Base-by-base conservation (phyloP, 1,140 invertebrate genomes). In the Aricia agestis region DNA sequence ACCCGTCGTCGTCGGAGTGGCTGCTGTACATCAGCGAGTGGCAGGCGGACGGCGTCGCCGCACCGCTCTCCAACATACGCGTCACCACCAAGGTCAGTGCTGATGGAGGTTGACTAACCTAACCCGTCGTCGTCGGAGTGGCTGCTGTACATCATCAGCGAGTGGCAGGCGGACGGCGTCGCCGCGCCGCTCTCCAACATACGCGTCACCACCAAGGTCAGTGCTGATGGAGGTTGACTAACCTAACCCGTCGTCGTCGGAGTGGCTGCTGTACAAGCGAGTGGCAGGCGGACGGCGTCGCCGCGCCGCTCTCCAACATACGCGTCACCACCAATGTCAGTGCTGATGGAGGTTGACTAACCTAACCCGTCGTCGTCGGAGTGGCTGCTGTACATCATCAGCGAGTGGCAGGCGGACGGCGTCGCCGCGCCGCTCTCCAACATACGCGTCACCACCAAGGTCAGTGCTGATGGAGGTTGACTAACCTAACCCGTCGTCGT, bases 251-350 rank as follows among this genome's bases (percentile, higher is more conserved):
- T 96, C 96, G 75, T 96, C 96, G 66, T 97, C 97, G 0, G 97
- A 98, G 89, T 98, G 97, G 97, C 83, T 98, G 75, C 92, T 98
- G 74, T 98, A 98, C 88, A 98, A 97, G 96, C 17, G 97, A 98
- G 86, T 98, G 97, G 97, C 94, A 94, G 32, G 94, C 95, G 78
- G 93, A 94, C 69, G 94, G 94, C 15, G 94, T 95, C 69, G 94
- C 94, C 15, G 94, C 95, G 76, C 93, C 93, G 72, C 95, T 97
- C 61, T 97, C 96, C 76, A 98, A 98, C 86, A 97, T 98, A 76
- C 93, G 97, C 41, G 97, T 97, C 6, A 98, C 97, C 19, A 98
- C 97, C 4, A 97, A 97, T 93, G 90, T 87, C 72, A 73, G 42
- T 18, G 6, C 41, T 9, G 7, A 7, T 42, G 41, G 41, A 25